Evolutionary conservation across 2,888 invertebrate genomes (phyloP).

Genomic region (Tetrapedia diversipes): DNA sequence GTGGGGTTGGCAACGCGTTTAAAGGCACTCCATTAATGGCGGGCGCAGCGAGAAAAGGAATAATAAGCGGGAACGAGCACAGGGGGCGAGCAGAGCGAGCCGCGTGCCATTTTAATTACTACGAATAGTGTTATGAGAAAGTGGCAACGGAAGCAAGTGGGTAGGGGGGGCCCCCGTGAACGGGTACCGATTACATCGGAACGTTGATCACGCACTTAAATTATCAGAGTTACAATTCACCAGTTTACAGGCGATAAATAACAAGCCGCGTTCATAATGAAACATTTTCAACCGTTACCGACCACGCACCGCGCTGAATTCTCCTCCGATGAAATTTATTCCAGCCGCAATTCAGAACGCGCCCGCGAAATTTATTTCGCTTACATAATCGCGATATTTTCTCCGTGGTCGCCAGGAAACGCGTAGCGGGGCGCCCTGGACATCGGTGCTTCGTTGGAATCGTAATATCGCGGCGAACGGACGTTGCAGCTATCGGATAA

Average conservation of each 20-base stretch:
- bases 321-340: constrained; percentile 40
- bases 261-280: constrained; percentile 42
- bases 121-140: constrained; percentile 28
- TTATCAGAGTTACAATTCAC: constrained; percentile 63
- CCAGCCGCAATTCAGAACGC: constrained; percentile 41
- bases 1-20: background rate
- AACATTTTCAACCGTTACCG: constrained; percentile 52
- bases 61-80: constrained; percentile 1
- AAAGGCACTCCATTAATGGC: constrained; percentile 16
- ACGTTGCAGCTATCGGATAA: too few relatives aligned
- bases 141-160: constrained; percentile 33
- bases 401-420: constrained; percentile 11
- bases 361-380: constrained; percentile 46
- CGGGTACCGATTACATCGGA: constrained; percentile 32
- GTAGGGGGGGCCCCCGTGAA: background rate
- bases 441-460: background rate
- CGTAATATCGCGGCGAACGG: constrained; percentile 15
- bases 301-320: constrained; percentile 45
- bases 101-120: constrained; percentile 37
- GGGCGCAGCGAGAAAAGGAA: background rate
- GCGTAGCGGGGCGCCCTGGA: background rate
- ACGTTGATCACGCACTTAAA: constrained; percentile 49
- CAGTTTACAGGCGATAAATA: constrained; percentile 56
- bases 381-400: constrained; percentile 39
- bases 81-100: background rate